Percentiles rank a stretch among this genome's conserved stretches.
These are phyloP conservation scores for Dasyurus viverrinus DNA, from an alignment of 2,113 vertebrate species.

Conservation along the genomic window DNA sequence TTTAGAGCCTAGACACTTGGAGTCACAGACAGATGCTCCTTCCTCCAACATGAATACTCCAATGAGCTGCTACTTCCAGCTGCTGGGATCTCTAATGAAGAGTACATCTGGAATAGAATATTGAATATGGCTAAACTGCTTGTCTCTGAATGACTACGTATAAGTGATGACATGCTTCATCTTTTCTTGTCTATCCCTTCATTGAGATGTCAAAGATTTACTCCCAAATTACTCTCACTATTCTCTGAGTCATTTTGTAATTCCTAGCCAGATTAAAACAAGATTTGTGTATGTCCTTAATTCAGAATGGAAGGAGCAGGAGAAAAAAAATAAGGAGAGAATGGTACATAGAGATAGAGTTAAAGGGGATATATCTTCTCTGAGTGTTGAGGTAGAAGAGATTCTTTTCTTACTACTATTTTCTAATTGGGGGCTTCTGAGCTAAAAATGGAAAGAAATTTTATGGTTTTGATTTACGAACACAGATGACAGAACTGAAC, in stretches of 20 bases:
- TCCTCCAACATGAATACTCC: background rate
- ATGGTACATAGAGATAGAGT: background rate
- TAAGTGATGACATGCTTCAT: background rate
- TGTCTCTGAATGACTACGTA: background rate
- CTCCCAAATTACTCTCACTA: background rate
- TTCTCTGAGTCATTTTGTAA: background rate
- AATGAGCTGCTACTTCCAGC: background rate
- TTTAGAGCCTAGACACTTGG: background rate
- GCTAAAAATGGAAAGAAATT: background rate
- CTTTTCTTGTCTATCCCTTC: background rate
- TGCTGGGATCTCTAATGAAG: background rate
- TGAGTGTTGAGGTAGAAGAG: background rate
- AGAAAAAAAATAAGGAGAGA: background rate
- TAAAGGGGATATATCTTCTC: background rate
- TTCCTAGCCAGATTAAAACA: background rate
- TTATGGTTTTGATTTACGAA: background rate
- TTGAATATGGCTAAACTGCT: background rate
- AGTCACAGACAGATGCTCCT: background rate
- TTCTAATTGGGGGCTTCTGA: background rate
- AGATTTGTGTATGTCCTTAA: background rate
- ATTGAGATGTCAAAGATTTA: background rate
- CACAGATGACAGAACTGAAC: background rate
- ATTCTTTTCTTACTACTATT: background rate
- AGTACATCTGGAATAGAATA: background rate
- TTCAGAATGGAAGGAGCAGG: background rate